Conservation (phyloP, 1,140 invertebrate genomes). For the Procambarus virginalis region DNA sequence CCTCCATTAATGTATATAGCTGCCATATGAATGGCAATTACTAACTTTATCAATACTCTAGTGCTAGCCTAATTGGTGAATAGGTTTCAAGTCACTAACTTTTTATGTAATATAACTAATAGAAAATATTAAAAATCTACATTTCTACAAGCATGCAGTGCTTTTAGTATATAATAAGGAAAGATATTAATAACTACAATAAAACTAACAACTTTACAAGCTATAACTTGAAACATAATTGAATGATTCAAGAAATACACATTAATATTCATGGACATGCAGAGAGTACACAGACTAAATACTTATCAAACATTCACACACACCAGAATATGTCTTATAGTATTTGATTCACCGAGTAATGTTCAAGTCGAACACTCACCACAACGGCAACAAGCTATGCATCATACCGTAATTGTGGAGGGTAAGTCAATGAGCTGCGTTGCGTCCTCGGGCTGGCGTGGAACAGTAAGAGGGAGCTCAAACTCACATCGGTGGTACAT, state of each 20-base stretch:
- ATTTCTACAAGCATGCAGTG: slow-evolving; percentile 11
- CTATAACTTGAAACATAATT: background rate
- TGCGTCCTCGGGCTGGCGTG: slow-evolving; percentile 72
- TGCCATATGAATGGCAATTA: background rate
- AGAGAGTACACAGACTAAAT: background rate
- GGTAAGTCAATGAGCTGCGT: slow-evolving; percentile 79
- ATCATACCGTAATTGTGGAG: slow-evolving; percentile 78
- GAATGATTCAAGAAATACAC: background rate
- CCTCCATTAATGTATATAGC: background rate
- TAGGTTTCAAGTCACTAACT: background rate
- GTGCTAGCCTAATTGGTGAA: background rate
- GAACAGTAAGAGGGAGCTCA: slow-evolving; percentile 81
- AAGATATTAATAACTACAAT: background rate
- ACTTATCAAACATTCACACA: background rate
- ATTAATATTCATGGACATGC: background rate
- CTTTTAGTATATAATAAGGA: background rate
- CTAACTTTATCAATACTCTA: background rate
- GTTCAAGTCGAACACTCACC: background rate
- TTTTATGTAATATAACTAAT: background rate
- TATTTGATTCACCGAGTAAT: background rate
- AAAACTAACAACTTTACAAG: background rate
- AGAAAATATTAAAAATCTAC: background rate
- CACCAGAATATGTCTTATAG: background rate
- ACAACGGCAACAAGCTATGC: background rate
- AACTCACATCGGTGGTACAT: slow-evolving; percentile 96